Conservation (phyloP, 2,888 invertebrate species). For the Corythucha ciliata region DNA sequence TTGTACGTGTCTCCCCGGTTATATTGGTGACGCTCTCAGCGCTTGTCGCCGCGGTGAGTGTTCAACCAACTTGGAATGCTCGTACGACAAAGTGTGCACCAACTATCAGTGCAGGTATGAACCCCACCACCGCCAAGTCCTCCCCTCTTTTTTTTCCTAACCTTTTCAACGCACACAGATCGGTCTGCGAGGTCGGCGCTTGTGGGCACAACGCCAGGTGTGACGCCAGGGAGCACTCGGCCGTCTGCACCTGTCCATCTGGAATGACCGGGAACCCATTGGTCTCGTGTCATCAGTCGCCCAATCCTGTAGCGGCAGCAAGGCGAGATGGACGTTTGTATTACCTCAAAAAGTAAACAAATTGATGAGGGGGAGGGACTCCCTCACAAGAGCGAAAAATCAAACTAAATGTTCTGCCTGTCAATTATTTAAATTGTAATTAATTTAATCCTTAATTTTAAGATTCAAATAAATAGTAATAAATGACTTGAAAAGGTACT, state of each 20-base stretch:
- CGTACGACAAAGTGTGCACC: slow-evolving; percentile 33
- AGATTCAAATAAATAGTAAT: no score
- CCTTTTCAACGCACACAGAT: slow-evolving; percentile 2
- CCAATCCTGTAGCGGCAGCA: slow-evolving; percentile 25
- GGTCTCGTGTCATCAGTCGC: slow-evolving; percentile 43
- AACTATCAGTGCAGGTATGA: slow-evolving; percentile 30
- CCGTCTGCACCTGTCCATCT: slow-evolving; percentile 70
- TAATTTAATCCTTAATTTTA: no score
- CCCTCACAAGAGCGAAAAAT: no score
- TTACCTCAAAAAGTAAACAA: slow-evolving; percentile 21
- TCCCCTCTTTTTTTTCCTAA: not conserved
- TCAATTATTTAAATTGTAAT: no score
- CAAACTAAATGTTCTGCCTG: no score
- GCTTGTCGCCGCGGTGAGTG: slow-evolving; percentile 72
- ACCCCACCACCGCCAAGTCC: not conserved
- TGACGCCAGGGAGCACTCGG: slow-evolving; percentile 63
- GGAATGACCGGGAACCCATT: slow-evolving; percentile 56
- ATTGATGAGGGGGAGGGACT: no score
- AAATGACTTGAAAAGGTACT: no score
- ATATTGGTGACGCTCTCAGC: slow-evolving; percentile 67
- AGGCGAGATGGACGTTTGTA: slow-evolving; percentile 20
- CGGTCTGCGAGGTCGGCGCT: slow-evolving; percentile 38
- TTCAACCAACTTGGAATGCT: slow-evolving; percentile 62
- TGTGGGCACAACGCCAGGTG: slow-evolving; percentile 70
- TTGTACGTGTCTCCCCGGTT: slow-evolving; percentile 59